A percentile compares a stretch with the other conserved stretches of the same genome.
Conservation (phyloP, 2,113 vertebrate species). For the Plestiodon gilberti region DNA sequence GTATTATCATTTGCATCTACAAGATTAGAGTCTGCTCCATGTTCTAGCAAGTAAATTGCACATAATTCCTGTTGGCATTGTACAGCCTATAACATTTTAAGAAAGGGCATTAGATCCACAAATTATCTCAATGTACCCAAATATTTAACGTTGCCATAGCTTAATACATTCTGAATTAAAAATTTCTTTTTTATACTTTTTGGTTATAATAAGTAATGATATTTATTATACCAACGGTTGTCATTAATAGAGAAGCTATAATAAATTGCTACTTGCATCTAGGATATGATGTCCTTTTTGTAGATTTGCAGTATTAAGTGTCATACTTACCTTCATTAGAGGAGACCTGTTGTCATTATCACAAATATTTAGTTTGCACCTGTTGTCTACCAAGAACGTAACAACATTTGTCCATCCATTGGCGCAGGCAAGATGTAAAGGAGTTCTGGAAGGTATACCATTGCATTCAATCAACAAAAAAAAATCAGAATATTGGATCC, state of each 20-base stretch:
- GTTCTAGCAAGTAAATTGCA: slow-evolving; percentile 79
- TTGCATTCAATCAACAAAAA: slow-evolving; percentile 31
- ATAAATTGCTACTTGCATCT: neutral
- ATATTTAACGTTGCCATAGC: neutral
- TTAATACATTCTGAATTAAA: neutral
- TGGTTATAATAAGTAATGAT: neutral
- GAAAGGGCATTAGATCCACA: neutral
- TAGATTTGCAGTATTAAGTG: neutral
- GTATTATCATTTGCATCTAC: slow-evolving; percentile 82
- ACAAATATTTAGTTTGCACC: slow-evolving; percentile 85
- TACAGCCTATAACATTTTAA: slow-evolving; percentile 79
- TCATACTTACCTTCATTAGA: slow-evolving; percentile 89
- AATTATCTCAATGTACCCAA: neutral
- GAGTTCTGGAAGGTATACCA: slow-evolving; percentile 79
- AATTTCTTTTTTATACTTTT: neutral
- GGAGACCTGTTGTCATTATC: slow-evolving; percentile 87
- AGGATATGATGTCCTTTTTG: neutral
- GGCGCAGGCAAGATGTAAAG: slow-evolving; percentile 91
- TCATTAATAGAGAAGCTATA: neutral
- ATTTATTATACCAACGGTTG: neutral
- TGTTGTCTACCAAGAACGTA: slow-evolving; percentile 83
- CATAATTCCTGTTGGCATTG: slow-evolving; percentile 88
- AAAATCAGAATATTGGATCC: neutral
- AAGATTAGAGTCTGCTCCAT: slow-evolving; percentile 83
- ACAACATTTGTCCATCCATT: slow-evolving; percentile 86